A percentile compares a stretch with the other conserved stretches of the same genome.
These are phyloP conservation scores for Cisticola juncidis DNA, from an alignment of 2,113 vertebrate genomes.

Conservation along the genomic window DNA sequence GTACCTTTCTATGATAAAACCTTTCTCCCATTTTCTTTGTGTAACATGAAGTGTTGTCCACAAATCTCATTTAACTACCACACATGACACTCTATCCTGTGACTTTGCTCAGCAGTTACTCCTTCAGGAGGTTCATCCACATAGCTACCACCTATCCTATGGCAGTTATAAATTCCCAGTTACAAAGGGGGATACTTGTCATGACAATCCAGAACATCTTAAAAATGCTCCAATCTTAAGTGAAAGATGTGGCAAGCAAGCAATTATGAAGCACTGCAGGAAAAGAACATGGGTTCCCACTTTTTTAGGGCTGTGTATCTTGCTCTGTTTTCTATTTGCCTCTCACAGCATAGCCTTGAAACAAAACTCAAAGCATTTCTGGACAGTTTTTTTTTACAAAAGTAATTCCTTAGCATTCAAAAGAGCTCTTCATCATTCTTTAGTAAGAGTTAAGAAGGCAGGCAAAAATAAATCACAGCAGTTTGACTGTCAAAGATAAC, in stretches of 20 bases:
- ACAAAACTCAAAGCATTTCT: background rate
- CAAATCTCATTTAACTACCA: background rate
- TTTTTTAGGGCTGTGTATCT: background rate
- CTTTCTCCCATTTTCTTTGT: background rate
- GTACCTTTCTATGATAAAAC: background rate
- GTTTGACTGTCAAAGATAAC: background rate
- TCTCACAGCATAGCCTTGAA: background rate
- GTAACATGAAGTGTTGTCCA: background rate
- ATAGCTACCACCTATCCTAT: background rate
- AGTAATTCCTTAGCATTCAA: background rate
- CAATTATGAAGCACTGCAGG: background rate
- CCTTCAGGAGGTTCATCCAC: background rate
- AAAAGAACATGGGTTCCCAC: background rate
- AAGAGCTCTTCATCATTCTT: background rate
- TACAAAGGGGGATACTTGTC: background rate
- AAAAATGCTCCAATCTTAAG: background rate
- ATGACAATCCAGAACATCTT: background rate
- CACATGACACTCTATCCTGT: background rate
- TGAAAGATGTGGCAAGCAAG: background rate
- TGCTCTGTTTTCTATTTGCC: background rate
- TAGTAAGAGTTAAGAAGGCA: background rate
- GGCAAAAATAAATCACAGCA: background rate
- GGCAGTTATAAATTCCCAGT: background rate
- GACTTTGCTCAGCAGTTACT: background rate
- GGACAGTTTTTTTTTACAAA: background rate